These are phyloP conservation scores for Pempheris klunzingeri DNA, from an alignment of 2,797 vertebrate genomes.

Conservation along the genomic window DNA sequence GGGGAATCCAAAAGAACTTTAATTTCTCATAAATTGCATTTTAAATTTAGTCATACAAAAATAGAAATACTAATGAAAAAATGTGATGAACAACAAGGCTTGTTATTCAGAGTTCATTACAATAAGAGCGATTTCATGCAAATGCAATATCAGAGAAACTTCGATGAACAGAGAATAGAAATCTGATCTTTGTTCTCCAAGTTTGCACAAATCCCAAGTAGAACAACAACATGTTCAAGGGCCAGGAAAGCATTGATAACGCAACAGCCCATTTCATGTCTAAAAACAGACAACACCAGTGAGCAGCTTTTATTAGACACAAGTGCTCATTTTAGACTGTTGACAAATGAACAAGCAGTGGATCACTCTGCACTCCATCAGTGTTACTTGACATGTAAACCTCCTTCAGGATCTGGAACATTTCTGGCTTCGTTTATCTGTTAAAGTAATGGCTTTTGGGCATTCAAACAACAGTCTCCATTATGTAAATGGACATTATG, in stretches of 20 bases:
- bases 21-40: too few relatives aligned
- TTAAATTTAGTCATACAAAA: not conserved
- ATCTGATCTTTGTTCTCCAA: slow-evolving; percentile 4
- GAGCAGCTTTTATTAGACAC: slow-evolving; percentile 21
- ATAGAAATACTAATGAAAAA: not conserved
- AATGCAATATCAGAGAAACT: slow-evolving; percentile 2
- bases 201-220: slow-evolving; percentile 10
- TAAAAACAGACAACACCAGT: slow-evolving; percentile 18
- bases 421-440: not conserved
- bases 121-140: slow-evolving; percentile 8
- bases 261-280: slow-evolving; percentile 22
- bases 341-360: slow-evolving; percentile 9
- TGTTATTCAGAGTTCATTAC: slow-evolving; percentile 4
- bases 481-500: not conserved
- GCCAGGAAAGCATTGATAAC: not conserved
- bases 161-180: slow-evolving; percentile 6
- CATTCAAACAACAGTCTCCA: not conserved
- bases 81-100: not conserved
- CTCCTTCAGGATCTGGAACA: not conserved
- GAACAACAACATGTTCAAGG: slow-evolving; percentile 19
- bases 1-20: not conserved
- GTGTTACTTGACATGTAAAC: not conserved
- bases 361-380: not conserved
- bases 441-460: not conserved
- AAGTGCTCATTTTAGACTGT: not conserved